Evolutionary conservation across 2,888 invertebrate genomes (phyloP), one percentile per base, ranked within the genome.

Genomic region (Altica lythri): DNA sequence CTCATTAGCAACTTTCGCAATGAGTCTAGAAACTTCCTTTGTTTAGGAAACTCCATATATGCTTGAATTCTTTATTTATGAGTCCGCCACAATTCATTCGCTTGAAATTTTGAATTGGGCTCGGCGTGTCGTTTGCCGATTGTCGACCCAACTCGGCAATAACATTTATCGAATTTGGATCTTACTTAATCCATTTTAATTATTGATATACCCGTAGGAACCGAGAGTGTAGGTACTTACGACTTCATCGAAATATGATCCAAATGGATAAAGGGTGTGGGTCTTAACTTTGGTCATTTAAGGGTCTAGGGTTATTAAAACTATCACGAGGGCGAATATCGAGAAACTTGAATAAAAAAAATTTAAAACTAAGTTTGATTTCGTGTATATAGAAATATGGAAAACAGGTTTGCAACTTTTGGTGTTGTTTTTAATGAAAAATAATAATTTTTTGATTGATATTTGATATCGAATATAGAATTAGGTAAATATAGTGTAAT

Each of bases 21-120:
- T 53, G 54, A 56, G 59, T 59, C 46, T 44, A 45, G 43, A 38
- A 43, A 46, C 48, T 51, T 48, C 47, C 53, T 44, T 51, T 53
- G 58, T 58, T 63, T 64, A 54, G 55, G 59, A 62, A 63, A 59
- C 57, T 65, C 61, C 61, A 64, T 59, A 59, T 65, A 61, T 62
- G 62, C 62, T 62, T 62, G 58, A 62, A 62, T 59, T 61, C 59
- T 61, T 61, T 66, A 66, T 66, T 66, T 66, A 66, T 63, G 47
- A 53, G 57, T 53, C 57, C 40, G 51, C 55, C 59, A 62, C 60
- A 62, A 64, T 63, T 63, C 59, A 66, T 64, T 61, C 62, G 55
- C 60, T 53, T 30, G 18, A 45, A 45, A 45, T 45, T 45, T 32
- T 45, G 32, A 45, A 45, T 45, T 32, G 13, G 13, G n/a, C 40